Percentiles rank a stretch among this genome's conserved stretches.
These are phyloP conservation scores for Entomobrya multifasciata DNA, from an alignment of 2,888 invertebrate species.

Conservation along the genomic window DNA sequence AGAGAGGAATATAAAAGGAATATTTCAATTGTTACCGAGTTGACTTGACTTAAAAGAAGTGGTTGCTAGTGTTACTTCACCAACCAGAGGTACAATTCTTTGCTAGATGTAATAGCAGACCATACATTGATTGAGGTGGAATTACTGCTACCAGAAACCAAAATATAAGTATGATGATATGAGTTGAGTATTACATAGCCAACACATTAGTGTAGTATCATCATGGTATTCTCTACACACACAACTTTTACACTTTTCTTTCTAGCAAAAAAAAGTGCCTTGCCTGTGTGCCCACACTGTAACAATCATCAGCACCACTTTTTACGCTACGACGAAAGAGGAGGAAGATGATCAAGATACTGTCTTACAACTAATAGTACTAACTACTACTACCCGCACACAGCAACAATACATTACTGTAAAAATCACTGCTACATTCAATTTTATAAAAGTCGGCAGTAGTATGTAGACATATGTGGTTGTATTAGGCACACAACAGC, in stretches of 20 bases:
- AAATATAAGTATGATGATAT: background rate
- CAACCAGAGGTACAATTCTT: too few species aligned
- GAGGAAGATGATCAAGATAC: constrained; percentile 22
- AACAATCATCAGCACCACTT: constrained; percentile 19
- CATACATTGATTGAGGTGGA: constrained; percentile 21
- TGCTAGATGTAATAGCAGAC: constrained; percentile 26
- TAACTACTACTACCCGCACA: background rate
- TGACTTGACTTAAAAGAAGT: too few species aligned
- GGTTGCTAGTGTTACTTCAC: constrained; percentile 33
- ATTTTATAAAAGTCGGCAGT: background rate
- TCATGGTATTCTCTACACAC: too few species aligned
- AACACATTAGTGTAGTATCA: too few species aligned
- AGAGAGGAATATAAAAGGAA: background rate
- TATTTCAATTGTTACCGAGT: constrained; percentile 22
- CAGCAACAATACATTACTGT: constrained; percentile 18
- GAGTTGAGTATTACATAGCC: too few species aligned
- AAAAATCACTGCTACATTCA: constrained; percentile 19
- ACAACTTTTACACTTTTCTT: too few species aligned
- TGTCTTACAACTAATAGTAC: background rate
- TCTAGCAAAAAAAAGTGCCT: too few species aligned
- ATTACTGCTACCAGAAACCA: constrained; percentile 1
- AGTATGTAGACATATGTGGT: constrained; percentile 36
- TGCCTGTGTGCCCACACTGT: too few species aligned
- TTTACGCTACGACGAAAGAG: constrained; percentile 40
- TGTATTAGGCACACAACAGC: constrained; percentile 1